Evolutionary conservation across 2,888 invertebrate species (phyloP).

Genomic region (Brachypalpus laphriformis): DNA sequence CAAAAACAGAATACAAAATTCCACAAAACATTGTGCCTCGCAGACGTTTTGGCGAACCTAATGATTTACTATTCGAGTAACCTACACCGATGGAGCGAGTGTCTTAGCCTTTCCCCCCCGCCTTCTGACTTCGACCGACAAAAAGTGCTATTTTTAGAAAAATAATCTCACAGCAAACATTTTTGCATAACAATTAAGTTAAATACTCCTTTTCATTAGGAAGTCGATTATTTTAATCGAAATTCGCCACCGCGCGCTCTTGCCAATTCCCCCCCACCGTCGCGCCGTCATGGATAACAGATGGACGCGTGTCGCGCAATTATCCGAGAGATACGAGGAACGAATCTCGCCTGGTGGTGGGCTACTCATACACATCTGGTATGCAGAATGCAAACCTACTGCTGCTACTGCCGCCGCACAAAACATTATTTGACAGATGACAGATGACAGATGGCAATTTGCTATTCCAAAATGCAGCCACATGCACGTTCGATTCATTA

Average conservation of each 20-base stretch:
- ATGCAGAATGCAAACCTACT: constrained; percentile 52
- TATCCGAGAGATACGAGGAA: constrained; percentile 21
- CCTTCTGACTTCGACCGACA: background rate
- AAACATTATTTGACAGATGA: constrained; percentile 49
- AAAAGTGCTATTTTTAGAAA: constrained; percentile 28
- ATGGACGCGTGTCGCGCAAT: constrained; percentile 53
- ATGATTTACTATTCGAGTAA: constrained; percentile 30
- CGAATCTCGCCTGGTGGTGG: constrained; percentile 50
- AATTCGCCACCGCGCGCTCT: constrained; percentile 10
- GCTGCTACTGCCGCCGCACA: constrained; percentile 3
- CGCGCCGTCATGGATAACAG: background rate
- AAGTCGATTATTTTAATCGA: constrained; percentile 52
- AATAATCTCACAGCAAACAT: constrained; percentile 21
- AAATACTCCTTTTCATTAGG: constrained; percentile 25
- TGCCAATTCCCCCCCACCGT: background rate
- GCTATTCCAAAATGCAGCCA: constrained; percentile 71
- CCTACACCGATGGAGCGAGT: background rate
- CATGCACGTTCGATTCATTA: constrained; percentile 65
- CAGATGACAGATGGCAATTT: constrained; percentile 70
- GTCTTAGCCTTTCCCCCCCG: background rate
- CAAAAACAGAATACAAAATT: background rate
- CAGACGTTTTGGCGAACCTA: constrained; percentile 59
- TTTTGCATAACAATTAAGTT: constrained; percentile 31
- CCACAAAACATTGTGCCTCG: constrained; percentile 17
- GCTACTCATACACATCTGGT: constrained; percentile 30